Percentiles rank a stretch among this genome's conserved stretches.
These are phyloP conservation scores for Drosophila greeni DNA, from an alignment of 2,888 invertebrate genomes.

Conservation along the genomic window DNA sequence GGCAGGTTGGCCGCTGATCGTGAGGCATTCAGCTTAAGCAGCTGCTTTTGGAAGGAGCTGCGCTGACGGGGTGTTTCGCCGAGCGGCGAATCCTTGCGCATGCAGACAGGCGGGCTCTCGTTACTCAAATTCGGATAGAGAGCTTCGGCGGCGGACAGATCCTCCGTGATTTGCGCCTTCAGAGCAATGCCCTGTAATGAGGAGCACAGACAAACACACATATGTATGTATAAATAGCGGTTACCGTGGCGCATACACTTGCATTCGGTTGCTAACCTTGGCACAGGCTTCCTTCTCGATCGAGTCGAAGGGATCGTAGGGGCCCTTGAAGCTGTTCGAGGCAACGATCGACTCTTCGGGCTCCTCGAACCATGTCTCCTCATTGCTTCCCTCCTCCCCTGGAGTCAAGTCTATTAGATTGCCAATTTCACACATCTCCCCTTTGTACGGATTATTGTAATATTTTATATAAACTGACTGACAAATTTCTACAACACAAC, in stretches of 20 bases:
- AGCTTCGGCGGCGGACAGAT: not conserved
- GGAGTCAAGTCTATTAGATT: slow-evolving; percentile 57
- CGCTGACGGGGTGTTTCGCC: slow-evolving; percentile 9
- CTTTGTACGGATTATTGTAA: not conserved
- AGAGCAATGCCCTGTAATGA: slow-evolving; percentile 39
- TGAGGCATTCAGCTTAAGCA: slow-evolving; percentile 52
- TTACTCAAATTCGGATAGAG: slow-evolving; percentile 38
- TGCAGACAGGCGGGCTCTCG: slow-evolving; percentile 52
- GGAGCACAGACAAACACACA: not conserved
- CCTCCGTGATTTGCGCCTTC: slow-evolving; percentile 12
- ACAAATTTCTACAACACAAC: not conserved
- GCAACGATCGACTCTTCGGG: slow-evolving; percentile 15
- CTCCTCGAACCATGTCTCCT: slow-evolving; percentile 35
- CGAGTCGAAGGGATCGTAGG: slow-evolving; percentile 61
- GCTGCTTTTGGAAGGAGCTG: slow-evolving; percentile 48
- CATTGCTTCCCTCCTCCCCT: slow-evolving; percentile 45
- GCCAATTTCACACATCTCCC: slow-evolving; percentile 51
- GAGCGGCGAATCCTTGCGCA: slow-evolving; percentile 21
- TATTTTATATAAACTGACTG: slow-evolving; percentile 8
- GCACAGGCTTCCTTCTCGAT: slow-evolving; percentile 60
- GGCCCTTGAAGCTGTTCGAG: slow-evolving; percentile 49
- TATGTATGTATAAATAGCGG: not conserved
- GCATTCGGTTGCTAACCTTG: slow-evolving; percentile 44
- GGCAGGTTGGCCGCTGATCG: slow-evolving; percentile 10
- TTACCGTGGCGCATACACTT: slow-evolving; percentile 3